Percentiles rank a stretch among this genome's conserved stretches.
These are phyloP conservation scores for Rhinolophus sinicus DNA, from an alignment of 2,113 vertebrate species.

Conservation along the genomic window DNA sequence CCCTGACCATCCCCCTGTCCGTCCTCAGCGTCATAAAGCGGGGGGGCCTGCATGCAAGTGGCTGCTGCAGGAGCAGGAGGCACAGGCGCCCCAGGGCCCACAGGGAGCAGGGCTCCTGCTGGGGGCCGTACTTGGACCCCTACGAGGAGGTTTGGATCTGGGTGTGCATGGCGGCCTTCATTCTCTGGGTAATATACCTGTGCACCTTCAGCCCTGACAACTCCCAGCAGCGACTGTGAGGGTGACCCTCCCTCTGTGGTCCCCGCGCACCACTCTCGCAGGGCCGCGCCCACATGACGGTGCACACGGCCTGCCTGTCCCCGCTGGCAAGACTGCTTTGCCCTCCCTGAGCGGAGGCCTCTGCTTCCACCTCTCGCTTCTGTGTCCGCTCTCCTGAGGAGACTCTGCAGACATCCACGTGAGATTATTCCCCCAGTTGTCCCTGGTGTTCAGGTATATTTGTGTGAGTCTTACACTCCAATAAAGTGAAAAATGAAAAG, in stretches of 20 bases:
- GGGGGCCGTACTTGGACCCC: fast-evolving
- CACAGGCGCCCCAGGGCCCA: neutral
- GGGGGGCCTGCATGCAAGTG: neutral
- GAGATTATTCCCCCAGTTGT: neutral
- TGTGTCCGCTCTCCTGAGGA: neutral
- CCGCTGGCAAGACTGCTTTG: no score
- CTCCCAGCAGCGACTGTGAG: neutral
- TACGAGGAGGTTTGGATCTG: neutral
- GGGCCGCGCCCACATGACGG: neutral
- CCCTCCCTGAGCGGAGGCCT: neutral
- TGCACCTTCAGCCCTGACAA: neutral
- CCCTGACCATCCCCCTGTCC: neutral
- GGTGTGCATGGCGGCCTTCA: neutral
- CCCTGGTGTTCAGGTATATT: fast-evolving
- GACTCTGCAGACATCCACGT: fast-evolving
- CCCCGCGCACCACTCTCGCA: fast-evolving
- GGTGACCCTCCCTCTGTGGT: fast-evolving
- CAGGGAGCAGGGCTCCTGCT: neutral
- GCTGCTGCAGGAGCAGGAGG: neutral
- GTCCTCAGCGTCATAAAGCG: neutral
- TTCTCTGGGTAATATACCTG: slow-evolving; percentile 29
- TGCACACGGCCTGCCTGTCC: no score
- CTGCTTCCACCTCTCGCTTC: neutral
- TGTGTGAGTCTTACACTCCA: neutral
- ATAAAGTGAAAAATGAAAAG: neutral